These are phyloP conservation scores for Zalophus californianus DNA, from an alignment of 2,797 vertebrate genomes.

Conservation along the genomic window DNA sequence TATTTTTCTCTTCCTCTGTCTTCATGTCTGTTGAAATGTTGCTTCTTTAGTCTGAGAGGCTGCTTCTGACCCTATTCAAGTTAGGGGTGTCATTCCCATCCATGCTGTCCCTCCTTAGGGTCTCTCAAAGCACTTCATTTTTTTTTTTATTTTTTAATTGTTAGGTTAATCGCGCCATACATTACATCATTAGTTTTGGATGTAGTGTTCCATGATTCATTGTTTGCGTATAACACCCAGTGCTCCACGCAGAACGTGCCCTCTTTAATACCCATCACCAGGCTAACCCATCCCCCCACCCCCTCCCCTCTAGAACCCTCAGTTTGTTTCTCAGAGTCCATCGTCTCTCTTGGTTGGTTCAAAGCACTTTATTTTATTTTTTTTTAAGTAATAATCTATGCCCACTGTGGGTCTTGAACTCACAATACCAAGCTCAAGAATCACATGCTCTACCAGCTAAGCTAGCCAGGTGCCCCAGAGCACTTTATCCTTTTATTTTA, in stretches of 20 bases:
- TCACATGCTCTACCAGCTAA: neutral
- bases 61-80: neutral
- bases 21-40: constrained; percentile 5
- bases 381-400: neutral
- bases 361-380: no score
- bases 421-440: neutral
- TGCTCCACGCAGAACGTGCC: no score
- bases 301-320: no score
- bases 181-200: no score
- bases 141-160: neutral
- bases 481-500: neutral
- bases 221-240: no score
- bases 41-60: neutral
- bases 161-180: no score
- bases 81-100: constrained; percentile 7
- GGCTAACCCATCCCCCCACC: no score
- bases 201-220: no score
- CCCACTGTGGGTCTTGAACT: neutral
- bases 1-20: neutral
- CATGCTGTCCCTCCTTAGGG: neutral
- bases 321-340: no score
- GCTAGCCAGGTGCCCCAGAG: neutral
- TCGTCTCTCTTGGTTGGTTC: no score
- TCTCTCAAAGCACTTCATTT: neutral
- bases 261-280: no score